Conservation (phyloP, 2,888 invertebrate species). For the Pheosia tremula region DNA sequence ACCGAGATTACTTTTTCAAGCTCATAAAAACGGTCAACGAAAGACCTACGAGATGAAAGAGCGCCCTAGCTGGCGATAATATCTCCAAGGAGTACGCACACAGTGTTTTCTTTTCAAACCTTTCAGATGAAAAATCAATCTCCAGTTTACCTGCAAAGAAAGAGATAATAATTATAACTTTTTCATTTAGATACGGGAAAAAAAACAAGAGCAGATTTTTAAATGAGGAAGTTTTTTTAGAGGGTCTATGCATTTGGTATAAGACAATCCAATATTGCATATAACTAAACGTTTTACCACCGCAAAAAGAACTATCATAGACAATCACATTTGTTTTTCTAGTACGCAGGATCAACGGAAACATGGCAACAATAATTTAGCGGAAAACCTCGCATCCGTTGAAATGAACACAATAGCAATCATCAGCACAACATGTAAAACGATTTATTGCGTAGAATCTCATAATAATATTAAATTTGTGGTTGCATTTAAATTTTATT, state of each 20-base stretch:
- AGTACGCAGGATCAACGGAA: neutral
- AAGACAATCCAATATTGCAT: no score
- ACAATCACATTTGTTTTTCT: constrained; percentile 7
- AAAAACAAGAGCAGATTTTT: no score
- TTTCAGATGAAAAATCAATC: neutral
- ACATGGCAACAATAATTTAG: constrained; percentile 16
- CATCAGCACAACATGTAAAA: constrained; percentile 19
- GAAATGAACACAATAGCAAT: constrained; percentile 7
- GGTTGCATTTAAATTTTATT: constrained; percentile 24
- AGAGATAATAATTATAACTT: neutral
- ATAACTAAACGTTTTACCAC: no score
- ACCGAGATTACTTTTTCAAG: no score
- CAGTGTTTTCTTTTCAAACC: neutral
- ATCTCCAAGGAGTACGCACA: neutral
- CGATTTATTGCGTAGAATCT: constrained; percentile 28
- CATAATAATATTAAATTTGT: constrained; percentile 46
- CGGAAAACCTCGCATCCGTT: constrained; percentile 1
- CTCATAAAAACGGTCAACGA: no score
- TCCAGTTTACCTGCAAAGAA: constrained; percentile 3
- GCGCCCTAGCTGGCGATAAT: no score
- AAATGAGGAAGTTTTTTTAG: no score
- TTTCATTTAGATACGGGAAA: neutral
- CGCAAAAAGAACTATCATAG: neutral
- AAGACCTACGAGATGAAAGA: no score
- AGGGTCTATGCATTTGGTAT: no score